Evolutionary conservation across 2,888 invertebrate species (phyloP).

Genomic region (Nemotelus nigrinus): DNA sequence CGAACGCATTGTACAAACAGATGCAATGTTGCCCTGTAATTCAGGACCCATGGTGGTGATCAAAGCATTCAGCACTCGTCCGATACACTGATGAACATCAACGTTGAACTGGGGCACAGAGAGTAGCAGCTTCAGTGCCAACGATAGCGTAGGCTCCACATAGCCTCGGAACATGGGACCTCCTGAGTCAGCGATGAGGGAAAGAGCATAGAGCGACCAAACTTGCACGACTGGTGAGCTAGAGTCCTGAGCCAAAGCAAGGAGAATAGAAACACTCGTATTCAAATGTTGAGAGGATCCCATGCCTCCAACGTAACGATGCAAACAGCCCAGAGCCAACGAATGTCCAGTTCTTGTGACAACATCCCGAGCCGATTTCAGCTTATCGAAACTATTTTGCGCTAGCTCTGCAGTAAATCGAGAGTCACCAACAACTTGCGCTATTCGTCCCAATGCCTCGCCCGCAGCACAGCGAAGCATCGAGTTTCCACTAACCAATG

Average conservation of each 20-base stretch:
- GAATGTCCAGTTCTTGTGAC: slow-evolving; percentile 88
- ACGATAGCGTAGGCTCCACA: slow-evolving; percentile 91
- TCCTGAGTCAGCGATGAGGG: slow-evolving; percentile 95
- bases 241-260: slow-evolving; percentile 93
- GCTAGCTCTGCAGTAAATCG: slow-evolving; percentile 87
- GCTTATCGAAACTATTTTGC: slow-evolving; percentile 87
- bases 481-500: slow-evolving; percentile 78
- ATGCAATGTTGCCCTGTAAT: slow-evolving; percentile 83
- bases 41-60: slow-evolving; percentile 99
- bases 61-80: slow-evolving; percentile 90
- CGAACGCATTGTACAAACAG: slow-evolving; percentile 79
- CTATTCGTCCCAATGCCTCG: slow-evolving; percentile 92
- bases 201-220: slow-evolving; percentile 96
- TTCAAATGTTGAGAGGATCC: slow-evolving; percentile 94
- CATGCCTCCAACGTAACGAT: slow-evolving; percentile 95
- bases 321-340: slow-evolving; percentile 93
- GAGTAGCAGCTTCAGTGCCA: slow-evolving; percentile 88
- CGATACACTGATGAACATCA: slow-evolving; percentile 93
- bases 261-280: slow-evolving; percentile 91
- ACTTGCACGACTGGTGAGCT: slow-evolving; percentile 96
- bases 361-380: slow-evolving; percentile 88
- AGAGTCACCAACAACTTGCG: slow-evolving; percentile 87
- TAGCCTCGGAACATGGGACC: slow-evolving; percentile 99
- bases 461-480: slow-evolving; percentile 93
- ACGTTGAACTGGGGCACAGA: slow-evolving; percentile 90